These are phyloP conservation scores for Carpatolechia fugitivella DNA, from an alignment of 2,888 invertebrate species.

Conservation along the genomic window DNA sequence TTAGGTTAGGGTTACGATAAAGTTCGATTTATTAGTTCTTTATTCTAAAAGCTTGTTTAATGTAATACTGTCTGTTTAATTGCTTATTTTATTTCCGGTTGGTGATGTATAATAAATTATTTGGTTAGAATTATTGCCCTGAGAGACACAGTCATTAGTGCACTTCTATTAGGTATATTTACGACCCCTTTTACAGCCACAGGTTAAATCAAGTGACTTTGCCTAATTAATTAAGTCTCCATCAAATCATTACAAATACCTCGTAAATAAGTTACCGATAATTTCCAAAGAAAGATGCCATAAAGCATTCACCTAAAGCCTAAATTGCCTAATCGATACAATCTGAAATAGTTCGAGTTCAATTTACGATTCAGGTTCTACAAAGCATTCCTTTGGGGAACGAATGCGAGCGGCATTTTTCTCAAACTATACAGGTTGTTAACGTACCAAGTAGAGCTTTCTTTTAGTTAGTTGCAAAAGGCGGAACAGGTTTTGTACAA, in stretches of 20 bases:
- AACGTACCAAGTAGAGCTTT: too few relatives aligned
- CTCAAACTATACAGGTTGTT: slow-evolving; percentile 36
- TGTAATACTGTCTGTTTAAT: too few relatives aligned
- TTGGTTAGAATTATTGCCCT: not conserved
- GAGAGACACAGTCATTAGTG: not conserved
- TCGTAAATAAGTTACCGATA: slow-evolving; percentile 14
- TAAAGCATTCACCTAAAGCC: slow-evolving; percentile 49
- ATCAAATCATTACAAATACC: slow-evolving; percentile 1
- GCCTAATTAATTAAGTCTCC: slow-evolving; percentile 4
- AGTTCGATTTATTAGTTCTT: too few relatives aligned
- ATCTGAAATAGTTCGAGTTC: slow-evolving; percentile 57
- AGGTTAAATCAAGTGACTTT: not conserved
- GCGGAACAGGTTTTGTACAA: too few relatives aligned
- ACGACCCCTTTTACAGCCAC: not conserved
- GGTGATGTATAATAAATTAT: too few relatives aligned
- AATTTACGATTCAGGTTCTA: slow-evolving; percentile 63
- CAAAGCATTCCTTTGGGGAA: slow-evolving; percentile 59
- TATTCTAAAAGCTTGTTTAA: too few relatives aligned
- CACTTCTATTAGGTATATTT: not conserved
- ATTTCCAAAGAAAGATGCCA: slow-evolving; percentile 19
- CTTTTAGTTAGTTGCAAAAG: too few relatives aligned
- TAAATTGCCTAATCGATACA: slow-evolving; percentile 63
- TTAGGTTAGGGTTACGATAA: too few relatives aligned
- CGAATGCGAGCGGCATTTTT: slow-evolving; percentile 61
- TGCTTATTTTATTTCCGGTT: too few relatives aligned